Conservation (phyloP, 23 tunicate species). For the Trididemnum clinides region DNA sequence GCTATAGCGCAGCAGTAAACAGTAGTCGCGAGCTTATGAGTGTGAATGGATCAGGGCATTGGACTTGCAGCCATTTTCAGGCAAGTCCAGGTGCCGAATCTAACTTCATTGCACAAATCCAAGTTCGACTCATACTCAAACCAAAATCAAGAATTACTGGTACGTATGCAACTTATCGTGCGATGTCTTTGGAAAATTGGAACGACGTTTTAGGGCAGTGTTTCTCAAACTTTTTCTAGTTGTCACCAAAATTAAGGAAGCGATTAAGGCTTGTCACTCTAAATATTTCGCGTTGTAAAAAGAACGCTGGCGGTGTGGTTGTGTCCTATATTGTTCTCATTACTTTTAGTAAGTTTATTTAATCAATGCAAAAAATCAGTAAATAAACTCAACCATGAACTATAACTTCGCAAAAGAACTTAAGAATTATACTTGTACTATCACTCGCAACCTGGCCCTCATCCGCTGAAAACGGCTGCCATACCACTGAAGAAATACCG, state of each 20-base stretch:
- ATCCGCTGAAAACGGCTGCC: slow-evolving; percentile 23
- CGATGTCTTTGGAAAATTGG: too few relatives aligned
- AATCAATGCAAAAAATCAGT: neutral
- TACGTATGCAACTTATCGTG: too few relatives aligned
- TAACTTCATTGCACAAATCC: too few relatives aligned
- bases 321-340: neutral
- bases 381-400: neutral
- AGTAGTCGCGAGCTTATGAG: too few relatives aligned
- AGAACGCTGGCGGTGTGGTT: neutral
- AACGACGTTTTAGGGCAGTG: neutral
- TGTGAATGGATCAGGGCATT: too few relatives aligned
- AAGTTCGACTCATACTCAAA: too few relatives aligned
- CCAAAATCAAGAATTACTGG: too few relatives aligned
- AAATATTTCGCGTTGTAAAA: neutral
- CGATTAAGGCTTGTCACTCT: neutral
- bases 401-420: neutral
- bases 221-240: neutral
- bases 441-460: slow-evolving; percentile 10
- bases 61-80: too few relatives aligned
- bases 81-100: too few relatives aligned
- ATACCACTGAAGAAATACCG: neutral
- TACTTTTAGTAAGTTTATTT: neutral
- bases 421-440: neutral
- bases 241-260: neutral
- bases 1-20: too few relatives aligned